Evolutionary conservation across 1,140 invertebrate genomes (phyloP).

Genomic region (Triops longicaudatus): DNA sequence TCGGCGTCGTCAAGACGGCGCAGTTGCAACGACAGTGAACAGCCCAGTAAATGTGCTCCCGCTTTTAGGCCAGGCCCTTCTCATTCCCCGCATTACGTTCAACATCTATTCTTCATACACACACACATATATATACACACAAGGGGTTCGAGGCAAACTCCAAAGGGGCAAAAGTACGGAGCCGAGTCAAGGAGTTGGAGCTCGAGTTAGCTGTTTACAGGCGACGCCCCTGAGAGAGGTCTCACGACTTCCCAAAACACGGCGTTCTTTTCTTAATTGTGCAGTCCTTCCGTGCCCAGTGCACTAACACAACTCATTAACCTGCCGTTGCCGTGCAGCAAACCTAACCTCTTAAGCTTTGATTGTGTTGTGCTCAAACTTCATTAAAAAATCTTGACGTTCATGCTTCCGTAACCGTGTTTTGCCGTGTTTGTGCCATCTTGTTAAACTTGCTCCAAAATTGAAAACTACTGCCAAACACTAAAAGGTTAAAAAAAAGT

Average conservation of each 20-base stretch:
- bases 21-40: neutral
- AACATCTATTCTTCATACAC: neutral
- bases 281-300: slow-evolving; percentile 10
- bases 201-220: neutral
- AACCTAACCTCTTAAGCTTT: neutral
- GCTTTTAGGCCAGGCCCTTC: neutral
- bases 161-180: neutral
- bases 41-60: neutral
- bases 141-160: neutral
- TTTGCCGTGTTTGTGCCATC: too few relatives aligned
- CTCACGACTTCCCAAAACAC: slow-evolving; percentile 10
- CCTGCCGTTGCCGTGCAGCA: neutral
- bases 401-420: too few relatives aligned
- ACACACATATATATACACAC: neutral
- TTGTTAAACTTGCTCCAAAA: too few relatives aligned
- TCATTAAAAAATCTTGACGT: too few relatives aligned
- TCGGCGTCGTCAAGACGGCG: slow-evolving; percentile 13
- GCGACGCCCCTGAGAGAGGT: neutral
- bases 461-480: too few relatives aligned
- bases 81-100: neutral
- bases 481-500: too few relatives aligned
- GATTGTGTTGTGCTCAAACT: neutral
- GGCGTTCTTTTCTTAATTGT: neutral
- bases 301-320: neutral
- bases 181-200: neutral